These are phyloP conservation scores for Conchocele bisecta DNA, from an alignment of 2,888 invertebrate species.

Conservation along the genomic window DNA sequence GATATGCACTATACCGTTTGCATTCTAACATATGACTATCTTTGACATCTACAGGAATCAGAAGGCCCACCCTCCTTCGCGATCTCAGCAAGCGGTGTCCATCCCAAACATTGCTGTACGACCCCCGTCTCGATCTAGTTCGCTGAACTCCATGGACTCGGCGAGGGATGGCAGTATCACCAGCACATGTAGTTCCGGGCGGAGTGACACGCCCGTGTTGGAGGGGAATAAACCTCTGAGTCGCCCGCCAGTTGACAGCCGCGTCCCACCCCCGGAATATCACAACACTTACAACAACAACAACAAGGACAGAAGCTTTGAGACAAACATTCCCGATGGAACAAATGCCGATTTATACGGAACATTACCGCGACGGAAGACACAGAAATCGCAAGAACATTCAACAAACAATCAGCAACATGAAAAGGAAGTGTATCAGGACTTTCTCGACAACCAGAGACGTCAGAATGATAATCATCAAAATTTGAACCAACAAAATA, in stretches of 20 bases:
- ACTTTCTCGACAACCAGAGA: conserved; percentile 70
- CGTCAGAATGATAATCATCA: conserved; percentile 48
- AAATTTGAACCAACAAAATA: too few species aligned
- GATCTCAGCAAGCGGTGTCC: conserved; percentile 5
- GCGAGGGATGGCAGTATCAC: conserved; percentile 46
- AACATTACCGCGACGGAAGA: conserved; percentile 68
- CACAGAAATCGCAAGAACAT: conserved; percentile 60
- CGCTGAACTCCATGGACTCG: conserved; percentile 60
- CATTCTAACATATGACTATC: too few species aligned
- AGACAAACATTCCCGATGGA: conserved; percentile 35
- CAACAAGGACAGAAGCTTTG: conserved; percentile 47
- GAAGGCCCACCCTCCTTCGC: background rate
- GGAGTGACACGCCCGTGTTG: conserved; percentile 53
- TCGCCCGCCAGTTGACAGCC: conserved; percentile 43
- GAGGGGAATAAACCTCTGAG: conserved; percentile 30
- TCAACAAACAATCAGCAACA: conserved; percentile 55
- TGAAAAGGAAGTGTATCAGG: conserved; percentile 70
- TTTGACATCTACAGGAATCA: too few species aligned
- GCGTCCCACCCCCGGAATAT: conserved; percentile 38
- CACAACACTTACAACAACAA: conserved; percentile 23
- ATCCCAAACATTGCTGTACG: conserved; percentile 35
- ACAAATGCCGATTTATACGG: conserved; percentile 69
- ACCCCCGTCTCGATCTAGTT: conserved; percentile 60
- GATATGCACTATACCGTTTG: too few species aligned
- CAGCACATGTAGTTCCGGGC: conserved; percentile 33